Evolutionary conservation across 2,888 invertebrate genomes (phyloP).

Genomic region (Torymus aiolomorphi): DNA sequence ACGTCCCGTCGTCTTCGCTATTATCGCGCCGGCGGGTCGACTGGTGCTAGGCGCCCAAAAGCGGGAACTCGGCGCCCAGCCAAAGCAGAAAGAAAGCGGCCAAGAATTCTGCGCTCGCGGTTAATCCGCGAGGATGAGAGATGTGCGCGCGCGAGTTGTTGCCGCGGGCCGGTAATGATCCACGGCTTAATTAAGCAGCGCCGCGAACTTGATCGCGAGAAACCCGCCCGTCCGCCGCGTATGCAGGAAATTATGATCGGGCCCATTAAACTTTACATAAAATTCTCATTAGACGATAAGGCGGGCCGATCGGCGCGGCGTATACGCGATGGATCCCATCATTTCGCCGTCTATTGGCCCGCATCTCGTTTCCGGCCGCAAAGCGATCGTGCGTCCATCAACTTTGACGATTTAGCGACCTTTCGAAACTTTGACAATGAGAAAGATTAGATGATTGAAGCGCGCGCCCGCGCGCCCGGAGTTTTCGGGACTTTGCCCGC

Average conservation of each 20-base stretch:
- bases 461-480: too few relatives aligned
- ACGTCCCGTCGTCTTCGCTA: too few relatives aligned
- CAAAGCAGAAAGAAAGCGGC: background rate
- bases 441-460: too few relatives aligned
- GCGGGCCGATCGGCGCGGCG: too few relatives aligned
- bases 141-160: background rate
- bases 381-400: background rate
- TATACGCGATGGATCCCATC: too few relatives aligned
- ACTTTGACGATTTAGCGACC: too few relatives aligned
- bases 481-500: too few relatives aligned
- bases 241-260: slow-evolving; percentile 32
- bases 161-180: slow-evolving; percentile 25
- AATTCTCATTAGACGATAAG: background rate
- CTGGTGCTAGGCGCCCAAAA: background rate
- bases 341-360: too few relatives aligned
- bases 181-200: slow-evolving; percentile 42
- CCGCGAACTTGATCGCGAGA: background rate
- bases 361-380: too few relatives aligned
- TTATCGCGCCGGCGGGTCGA: too few relatives aligned
- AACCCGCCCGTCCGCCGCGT: too few relatives aligned
- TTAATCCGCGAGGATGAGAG: slow-evolving; percentile 38
- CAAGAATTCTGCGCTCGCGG: background rate
- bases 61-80: background rate
- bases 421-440: too few relatives aligned
- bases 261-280: slow-evolving; percentile 6